A percentile compares a stretch with the other conserved stretches of the same genome.
These are phyloP conservation scores for Drosophila nigrodunni DNA, from an alignment of 1,140 invertebrate genomes.

Conservation along the genomic window DNA sequence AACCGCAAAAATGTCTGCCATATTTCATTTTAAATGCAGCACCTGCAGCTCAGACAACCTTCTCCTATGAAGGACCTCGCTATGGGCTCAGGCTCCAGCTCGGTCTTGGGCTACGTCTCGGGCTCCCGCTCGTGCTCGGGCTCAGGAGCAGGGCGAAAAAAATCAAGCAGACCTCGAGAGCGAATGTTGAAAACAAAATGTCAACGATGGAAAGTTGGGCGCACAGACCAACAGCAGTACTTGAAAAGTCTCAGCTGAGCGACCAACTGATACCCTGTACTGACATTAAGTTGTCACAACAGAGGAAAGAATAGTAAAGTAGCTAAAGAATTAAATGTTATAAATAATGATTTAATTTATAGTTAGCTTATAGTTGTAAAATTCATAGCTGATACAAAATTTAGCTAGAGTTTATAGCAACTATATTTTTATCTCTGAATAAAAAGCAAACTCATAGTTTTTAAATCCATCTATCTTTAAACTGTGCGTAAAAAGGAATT, in stretches of 20 bases:
- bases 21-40: constrained; percentile 81
- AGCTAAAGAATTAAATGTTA: neutral
- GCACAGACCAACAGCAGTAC: constrained; percentile 28
- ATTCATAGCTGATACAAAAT: too few relatives aligned
- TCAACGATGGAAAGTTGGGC: constrained; percentile 65
- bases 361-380: too few relatives aligned
- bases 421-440: too few relatives aligned
- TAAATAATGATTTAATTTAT: neutral
- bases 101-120: too few relatives aligned
- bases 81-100: neutral
- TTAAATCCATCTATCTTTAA: too few relatives aligned
- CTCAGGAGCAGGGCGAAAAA: constrained; percentile 16
- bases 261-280: neutral
- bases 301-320: neutral
- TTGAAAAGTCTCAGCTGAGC: neutral
- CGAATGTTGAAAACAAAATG: constrained; percentile 73
- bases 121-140: too few relatives aligned
- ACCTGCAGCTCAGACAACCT: constrained; percentile 66
- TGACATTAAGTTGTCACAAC: too few relatives aligned
- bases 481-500: too few relatives aligned
- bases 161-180: constrained; percentile 28
- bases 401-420: too few relatives aligned
- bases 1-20: constrained; percentile 77
- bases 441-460: too few relatives aligned
- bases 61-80: constrained; percentile 2